A percentile compares a stretch with the other conserved stretches of the same genome.
Conservation (phyloP, 2,797 vertebrate species). For the Micropoecilia bifurca region DNA sequence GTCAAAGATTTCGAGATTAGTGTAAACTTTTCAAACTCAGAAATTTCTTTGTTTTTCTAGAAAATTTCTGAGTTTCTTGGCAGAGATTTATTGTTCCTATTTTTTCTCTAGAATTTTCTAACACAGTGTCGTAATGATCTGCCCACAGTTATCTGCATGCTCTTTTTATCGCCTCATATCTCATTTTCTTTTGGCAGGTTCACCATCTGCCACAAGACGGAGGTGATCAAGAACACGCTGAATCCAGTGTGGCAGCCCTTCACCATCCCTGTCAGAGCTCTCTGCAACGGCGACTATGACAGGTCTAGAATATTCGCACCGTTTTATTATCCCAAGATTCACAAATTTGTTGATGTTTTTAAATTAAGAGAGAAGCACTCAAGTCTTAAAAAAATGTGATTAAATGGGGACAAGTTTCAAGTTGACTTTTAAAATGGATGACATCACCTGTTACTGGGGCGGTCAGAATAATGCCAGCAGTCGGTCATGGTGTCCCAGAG, state of each 20-base stretch:
- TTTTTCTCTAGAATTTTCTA: too few species aligned
- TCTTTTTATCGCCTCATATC: conserved; percentile 20
- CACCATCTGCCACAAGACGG: conserved; percentile 98
- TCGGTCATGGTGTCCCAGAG: conserved; percentile 73
- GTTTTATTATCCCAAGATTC: neutral
- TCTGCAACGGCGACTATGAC: conserved; percentile 97
- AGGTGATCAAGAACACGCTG: conserved; percentile 96
- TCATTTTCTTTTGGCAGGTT: conserved; percentile 82
- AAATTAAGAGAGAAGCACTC: neutral
- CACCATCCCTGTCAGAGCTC: conserved; percentile 93
- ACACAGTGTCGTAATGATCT: neutral
- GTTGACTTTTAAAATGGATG: conserved; percentile 24
- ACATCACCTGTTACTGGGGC: conserved; percentile 69
- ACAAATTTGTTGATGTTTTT: neutral
- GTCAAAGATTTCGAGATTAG: too few species aligned
- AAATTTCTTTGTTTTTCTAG: too few species aligned
- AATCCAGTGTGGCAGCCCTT: conserved; percentile 97
- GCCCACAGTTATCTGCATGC: conserved; percentile 17
- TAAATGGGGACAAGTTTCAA: neutral
- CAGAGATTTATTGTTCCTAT: too few species aligned
- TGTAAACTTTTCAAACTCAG: too few species aligned
- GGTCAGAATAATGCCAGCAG: conserved; percentile 83
- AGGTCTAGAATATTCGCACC: conserved; percentile 78
- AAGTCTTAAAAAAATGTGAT: neutral
- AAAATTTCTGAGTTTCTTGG: too few species aligned